Conservation (phyloP, 2,797 vertebrate species). For the Cirrhinus mrigala region DNA sequence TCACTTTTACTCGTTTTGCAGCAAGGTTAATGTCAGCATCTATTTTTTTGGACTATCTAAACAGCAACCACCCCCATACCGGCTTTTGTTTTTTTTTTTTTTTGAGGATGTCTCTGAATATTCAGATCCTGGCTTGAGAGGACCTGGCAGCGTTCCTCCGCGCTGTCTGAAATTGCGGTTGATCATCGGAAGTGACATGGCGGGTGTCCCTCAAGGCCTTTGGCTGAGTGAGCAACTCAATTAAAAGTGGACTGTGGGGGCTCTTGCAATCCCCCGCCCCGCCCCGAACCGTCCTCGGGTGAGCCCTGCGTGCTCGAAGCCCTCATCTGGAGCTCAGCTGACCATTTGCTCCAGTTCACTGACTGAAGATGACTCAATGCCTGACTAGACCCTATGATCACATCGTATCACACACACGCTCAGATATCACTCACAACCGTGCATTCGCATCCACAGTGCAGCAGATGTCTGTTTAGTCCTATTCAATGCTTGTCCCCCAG, state of each 20-base stretch:
- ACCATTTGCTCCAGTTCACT: conserved; percentile 79
- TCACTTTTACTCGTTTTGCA: not conserved
- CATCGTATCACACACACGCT: conserved; percentile 63
- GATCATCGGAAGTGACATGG: conserved; percentile 82
- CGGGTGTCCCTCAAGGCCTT: conserved; percentile 76
- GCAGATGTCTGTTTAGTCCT: conserved; percentile 52
- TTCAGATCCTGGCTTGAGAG: conserved; percentile 70
- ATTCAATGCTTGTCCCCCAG: conserved; percentile 31
- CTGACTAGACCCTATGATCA: conserved; percentile 61
- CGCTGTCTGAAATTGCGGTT: conserved; percentile 80
- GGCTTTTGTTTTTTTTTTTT: conserved; percentile 59
- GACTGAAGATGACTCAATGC: conserved; percentile 76
- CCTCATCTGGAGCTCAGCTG: conserved; percentile 72
- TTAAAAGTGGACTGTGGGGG: conserved; percentile 80
- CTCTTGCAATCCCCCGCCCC: conserved; percentile 61
- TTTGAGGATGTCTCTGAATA: conserved; percentile 71
- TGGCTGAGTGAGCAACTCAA: conserved; percentile 83
- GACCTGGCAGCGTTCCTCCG: conserved; percentile 76
- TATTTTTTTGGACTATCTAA: not conserved
- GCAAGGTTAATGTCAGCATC: conserved; percentile 4
- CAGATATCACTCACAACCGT: conserved; percentile 45
- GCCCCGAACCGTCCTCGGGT: conserved; percentile 68
- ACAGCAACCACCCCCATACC: conserved; percentile 45
- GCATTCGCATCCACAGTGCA: conserved; percentile 70
- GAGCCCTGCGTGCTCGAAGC: conserved; percentile 62